Percentiles rank a stretch among this genome's conserved stretches.
These are phyloP conservation scores for Coleophora deauratella DNA, from an alignment of 2,888 invertebrate genomes.

Conservation along the genomic window DNA sequence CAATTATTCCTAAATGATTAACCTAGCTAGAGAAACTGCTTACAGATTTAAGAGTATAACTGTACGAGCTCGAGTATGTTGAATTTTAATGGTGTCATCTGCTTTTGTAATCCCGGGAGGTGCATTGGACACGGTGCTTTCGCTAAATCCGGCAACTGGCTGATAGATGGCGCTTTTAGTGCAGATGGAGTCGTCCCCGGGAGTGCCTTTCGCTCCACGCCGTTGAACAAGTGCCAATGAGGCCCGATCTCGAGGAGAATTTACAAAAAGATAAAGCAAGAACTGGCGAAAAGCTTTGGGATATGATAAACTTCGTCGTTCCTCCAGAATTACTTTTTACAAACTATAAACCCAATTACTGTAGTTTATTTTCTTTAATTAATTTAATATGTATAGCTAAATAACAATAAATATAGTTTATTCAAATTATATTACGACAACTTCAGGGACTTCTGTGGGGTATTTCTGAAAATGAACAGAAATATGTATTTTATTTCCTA, in stretches of 20 bases:
- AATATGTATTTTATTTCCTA: too few species aligned
- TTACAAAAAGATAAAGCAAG: slow-evolving; percentile 26
- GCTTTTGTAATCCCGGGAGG: slow-evolving; percentile 41
- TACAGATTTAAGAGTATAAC: too few species aligned
- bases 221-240: slow-evolving; percentile 65
- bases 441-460: too few species aligned
- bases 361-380: too few species aligned
- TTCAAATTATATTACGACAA: too few species aligned
- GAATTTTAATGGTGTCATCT: slow-evolving; percentile 25
- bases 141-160: slow-evolving; percentile 47
- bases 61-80: background rate
- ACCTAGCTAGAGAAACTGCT: too few species aligned
- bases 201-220: slow-evolving; percentile 56
- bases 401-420: too few species aligned
- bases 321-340: too few species aligned
- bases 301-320: slow-evolving; percentile 1
- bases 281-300: slow-evolving; percentile 5
- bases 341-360: too few species aligned
- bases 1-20: too few species aligned
- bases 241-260: slow-evolving; percentile 44
- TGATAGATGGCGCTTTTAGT: slow-evolving; percentile 62
- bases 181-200: slow-evolving; percentile 60
- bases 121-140: slow-evolving; percentile 45
- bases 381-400: too few species aligned
- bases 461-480: too few species aligned